Evolutionary conservation across 2,113 vertebrate species (phyloP).

Genomic region (Mustela nigripes): DNA sequence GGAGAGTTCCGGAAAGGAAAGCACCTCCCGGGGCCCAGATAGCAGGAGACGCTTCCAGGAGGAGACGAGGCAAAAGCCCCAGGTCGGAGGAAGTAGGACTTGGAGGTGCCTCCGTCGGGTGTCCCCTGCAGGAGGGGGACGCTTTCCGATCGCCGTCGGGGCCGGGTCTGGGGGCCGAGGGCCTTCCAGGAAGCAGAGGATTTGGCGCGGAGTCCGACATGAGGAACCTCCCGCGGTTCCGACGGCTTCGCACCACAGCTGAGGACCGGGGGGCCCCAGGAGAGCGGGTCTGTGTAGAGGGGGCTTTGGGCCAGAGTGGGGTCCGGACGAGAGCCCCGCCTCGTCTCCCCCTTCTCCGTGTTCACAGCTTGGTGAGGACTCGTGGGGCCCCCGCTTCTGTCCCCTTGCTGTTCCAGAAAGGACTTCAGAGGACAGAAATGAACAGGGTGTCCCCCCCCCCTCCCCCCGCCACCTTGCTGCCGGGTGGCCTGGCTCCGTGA

Average conservation of each 20-base stretch:
- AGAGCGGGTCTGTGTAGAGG: fast-evolving
- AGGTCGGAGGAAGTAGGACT: fast-evolving
- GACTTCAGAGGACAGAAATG: fast-evolving
- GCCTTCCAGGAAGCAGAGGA: not conserved
- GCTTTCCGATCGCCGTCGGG: fast-evolving
- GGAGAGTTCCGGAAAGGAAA: not conserved
- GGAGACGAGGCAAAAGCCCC: fast-evolving
- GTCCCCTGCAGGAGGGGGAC: fast-evolving
- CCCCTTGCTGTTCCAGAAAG: not conserved
- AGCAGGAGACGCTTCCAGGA: not conserved
- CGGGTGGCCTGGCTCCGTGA: fast-evolving
- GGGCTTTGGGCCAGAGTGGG: fast-evolving
- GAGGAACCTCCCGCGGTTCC: not conserved
- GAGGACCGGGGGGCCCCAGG: not conserved
- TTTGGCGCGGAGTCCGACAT: fast-evolving
- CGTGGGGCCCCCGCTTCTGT: fast-evolving
- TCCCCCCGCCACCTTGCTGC: fast-evolving
- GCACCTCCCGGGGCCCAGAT: not conserved
- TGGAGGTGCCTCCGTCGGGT: fast-evolving
- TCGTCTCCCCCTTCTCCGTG: fast-evolving
- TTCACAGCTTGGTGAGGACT: fast-evolving
- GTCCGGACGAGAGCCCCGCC: not conserved
- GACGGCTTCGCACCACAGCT: fast-evolving
- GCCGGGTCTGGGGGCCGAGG: fast-evolving
- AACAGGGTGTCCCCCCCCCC: too few relatives aligned